Evolutionary conservation across 2,797 vertebrate genomes (phyloP).

Genomic region (Poliocrania exsul): DNA sequence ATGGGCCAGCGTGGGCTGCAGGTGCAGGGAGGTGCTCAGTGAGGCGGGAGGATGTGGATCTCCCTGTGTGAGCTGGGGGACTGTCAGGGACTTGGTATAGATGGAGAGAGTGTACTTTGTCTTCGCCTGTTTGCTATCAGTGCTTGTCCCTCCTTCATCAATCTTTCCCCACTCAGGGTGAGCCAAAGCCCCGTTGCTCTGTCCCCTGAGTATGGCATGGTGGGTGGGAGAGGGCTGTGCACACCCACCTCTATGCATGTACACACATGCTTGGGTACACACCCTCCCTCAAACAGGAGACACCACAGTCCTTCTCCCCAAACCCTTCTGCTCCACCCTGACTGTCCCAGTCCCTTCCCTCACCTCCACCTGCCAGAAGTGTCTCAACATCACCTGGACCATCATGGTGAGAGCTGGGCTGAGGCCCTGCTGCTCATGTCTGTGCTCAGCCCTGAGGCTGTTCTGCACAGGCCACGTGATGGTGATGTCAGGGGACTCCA

Average conservation of each 20-base stretch:
- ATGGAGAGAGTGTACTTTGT: background rate
- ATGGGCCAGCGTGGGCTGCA: background rate
- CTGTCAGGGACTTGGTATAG: background rate
- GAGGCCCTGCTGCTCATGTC: background rate
- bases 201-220: background rate
- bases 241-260: background rate
- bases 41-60: background rate
- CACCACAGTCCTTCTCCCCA: background rate
- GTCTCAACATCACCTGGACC: background rate
- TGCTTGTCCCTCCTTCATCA: background rate
- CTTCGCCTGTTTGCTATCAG: background rate
- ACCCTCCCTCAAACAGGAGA: background rate
- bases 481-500: rapidly evolving
- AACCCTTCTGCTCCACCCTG: background rate
- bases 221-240: background rate
- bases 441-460: rapidly evolving
- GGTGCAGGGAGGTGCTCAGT: background rate
- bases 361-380: background rate
- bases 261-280: background rate
- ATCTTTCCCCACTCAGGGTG: background rate
- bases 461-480: rapidly evolving
- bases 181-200: background rate
- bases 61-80: background rate
- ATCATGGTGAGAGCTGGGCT: background rate
- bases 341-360: background rate